Evolutionary conservation across 1,140 invertebrate species (phyloP), one percentile per base, ranked within the genome.

Genomic region (Littorina saxatilis): DNA sequence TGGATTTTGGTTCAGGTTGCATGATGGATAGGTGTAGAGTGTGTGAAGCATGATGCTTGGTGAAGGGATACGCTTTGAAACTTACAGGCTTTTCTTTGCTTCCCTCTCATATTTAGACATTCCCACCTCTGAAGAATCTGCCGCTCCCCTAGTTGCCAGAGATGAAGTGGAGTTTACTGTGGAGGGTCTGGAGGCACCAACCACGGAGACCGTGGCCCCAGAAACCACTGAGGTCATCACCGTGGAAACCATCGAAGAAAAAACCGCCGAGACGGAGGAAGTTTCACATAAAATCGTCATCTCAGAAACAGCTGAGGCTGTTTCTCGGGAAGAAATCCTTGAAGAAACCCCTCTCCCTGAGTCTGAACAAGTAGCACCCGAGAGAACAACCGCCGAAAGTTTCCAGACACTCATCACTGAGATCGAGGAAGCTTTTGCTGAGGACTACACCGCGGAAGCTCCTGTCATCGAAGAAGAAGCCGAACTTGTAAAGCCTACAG

Each of bases 241-340:
- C 43, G 73, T 87, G 68, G 89, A 89, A 74, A 88, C 86, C 76
- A 85, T 81, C 77, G 83, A 79, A 80, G 88, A 83, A 81, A 83
- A 88, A 29, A 52, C 79, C 40, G 82, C 82, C 75, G 88, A 88
- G 85, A 90, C 84, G 87, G 89, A 90, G 87, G 88, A 87, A 86
- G 87, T 88, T 88, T 87, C 87, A 85, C 86, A 83, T 70, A 85
- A 89, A 84, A 73, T 88, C 82, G 86, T 88, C 78, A 84, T 85
- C 37, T 68, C 70, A 70, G 87, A 86, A 84, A 84, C 82, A 55
- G 83, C 84, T 13, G 83, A 88, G 70, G 80, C 83, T 82, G 82
- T 86, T 87, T 84, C 88, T 61, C 81, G 83, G 63, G 87, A 90
- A 84, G 81, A 85, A 81, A 86, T 83, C 72, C 79, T 85, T 35